Base-by-base conservation (phyloP, 1,140 invertebrate species). In the Pteromalus puparum region DNA sequence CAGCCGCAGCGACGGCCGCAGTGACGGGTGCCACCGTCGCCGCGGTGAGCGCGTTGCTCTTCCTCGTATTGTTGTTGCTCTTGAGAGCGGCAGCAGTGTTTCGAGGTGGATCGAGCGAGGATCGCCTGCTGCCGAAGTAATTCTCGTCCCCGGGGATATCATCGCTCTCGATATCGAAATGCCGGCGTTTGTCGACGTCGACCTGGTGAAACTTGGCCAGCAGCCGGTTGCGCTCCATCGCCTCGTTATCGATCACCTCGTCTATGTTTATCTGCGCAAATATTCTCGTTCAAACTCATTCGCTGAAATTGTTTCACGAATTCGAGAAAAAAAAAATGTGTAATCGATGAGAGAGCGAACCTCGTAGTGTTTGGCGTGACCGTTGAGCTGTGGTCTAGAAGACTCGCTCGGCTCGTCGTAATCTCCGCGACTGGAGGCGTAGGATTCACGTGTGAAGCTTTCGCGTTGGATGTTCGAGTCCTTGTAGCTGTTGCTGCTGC, bases 61-160 rank as follows among this genome's bases (percentile, higher is more conserved):
- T 91, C 6, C 42, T 61, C 42, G 88, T 48, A 77, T 87, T 90
- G 86, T 88, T 91, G 89, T n/a, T 89, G 90, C 78, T 87, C 79
- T 90, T 21, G 53, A 61, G 15, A 18, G 46, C 4, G 4, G 53
- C 6, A 7, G 53, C 53, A 6, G 18, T n/a, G 21, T 42, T 42
- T 42, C 53, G 53, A 5, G 53, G 18, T n/a, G 15, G 53, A 61
- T 61, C 53, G 53, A 61, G 89, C 9, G 90, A 89, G 61, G 88
- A 82, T 86, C 90, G 90, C 24, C 61, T 78, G 74, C 30, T 24
- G 21, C 4, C 48, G n/a, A 13, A 61, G 53, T 61, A 61, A 18
- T 5, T 18, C 76, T 83, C 65, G 2, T 77, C 81, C 61, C 28
- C 72, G 18, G 34, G 74, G 9, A 21, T 5, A 15, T 9, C 30